These are phyloP conservation scores for Odontamblyopus rebecca DNA, from an alignment of 2,797 vertebrate species.

Conservation along the genomic window DNA sequence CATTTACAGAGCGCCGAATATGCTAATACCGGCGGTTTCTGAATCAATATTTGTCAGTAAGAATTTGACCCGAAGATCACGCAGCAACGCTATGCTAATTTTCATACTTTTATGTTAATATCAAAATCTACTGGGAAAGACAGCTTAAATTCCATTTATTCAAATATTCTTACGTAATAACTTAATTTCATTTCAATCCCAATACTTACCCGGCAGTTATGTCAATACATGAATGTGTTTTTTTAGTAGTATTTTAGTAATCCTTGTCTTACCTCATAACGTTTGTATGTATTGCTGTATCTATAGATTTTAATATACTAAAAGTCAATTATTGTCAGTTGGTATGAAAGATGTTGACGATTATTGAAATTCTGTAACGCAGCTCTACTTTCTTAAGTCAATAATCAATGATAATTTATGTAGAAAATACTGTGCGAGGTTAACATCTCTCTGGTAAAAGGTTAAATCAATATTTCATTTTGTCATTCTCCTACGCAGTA, in stretches of 20 bases:
- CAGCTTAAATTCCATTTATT: not conserved
- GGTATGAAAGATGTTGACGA: slow-evolving; percentile 11
- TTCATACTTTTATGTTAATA: not conserved
- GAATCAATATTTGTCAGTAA: slow-evolving; percentile 8
- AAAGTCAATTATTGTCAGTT: not conserved
- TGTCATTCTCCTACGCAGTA: not conserved
- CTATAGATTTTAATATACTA: too few species aligned
- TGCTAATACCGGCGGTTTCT: slow-evolving; percentile 1
- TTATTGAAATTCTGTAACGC: slow-evolving; percentile 9
- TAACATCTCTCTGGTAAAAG: not conserved
- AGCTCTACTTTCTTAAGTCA: not conserved
- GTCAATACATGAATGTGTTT: not conserved
- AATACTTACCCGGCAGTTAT: not conserved
- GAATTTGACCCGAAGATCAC: not conserved
- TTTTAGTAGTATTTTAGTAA: not conserved
- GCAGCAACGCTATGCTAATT: not conserved
- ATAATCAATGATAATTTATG: not conserved
- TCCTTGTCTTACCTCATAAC: too few species aligned
- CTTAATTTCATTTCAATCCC: not conserved
- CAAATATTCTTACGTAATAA: not conserved
- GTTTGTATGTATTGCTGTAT: too few species aligned
- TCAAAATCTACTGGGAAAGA: not conserved
- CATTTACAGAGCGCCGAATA: not conserved
- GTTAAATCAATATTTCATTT: not conserved
- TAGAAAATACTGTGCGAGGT: slow-evolving; percentile 4